phyloP scores from a whole-genome alignment of 92 coral and sea anemone species.

The Nematostella vectensis region DNA sequence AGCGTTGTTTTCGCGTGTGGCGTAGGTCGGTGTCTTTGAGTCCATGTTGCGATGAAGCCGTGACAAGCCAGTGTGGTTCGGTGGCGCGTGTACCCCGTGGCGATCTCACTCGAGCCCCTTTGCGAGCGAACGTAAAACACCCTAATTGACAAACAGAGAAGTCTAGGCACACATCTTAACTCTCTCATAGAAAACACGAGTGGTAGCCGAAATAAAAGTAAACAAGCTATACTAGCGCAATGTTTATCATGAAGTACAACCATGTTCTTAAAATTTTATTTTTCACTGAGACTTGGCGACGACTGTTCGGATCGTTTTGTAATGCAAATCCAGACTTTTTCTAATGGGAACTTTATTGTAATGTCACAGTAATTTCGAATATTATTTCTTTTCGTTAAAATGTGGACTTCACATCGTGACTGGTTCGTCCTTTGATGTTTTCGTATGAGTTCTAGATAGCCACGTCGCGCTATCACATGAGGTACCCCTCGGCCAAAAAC shows the following conservation, averaged over 20 bases:
- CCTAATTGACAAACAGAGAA: conserved; percentile 30
- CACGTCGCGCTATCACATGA: conserved; percentile 3
- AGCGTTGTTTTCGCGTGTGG: conserved; percentile 39
- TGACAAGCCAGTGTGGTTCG: too few species aligned
- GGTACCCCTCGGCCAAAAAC: neutral
- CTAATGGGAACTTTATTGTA: neutral
- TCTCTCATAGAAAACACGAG: neutral
- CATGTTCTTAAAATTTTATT: too few species aligned
- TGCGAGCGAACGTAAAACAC: conserved; percentile 27
- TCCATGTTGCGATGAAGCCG: too few species aligned
- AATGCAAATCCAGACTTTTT: neutral
- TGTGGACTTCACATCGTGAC: neutral
- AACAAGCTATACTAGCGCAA: too few species aligned
- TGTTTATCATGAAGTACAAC: too few species aligned
- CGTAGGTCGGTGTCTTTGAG: too few species aligned
- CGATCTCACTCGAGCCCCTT: conserved; percentile 28
- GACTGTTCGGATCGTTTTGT: too few species aligned
- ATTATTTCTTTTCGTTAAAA: conserved; percentile 1
- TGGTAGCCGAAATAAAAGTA: too few species aligned
- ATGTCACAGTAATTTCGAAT: conserved; percentile 1
- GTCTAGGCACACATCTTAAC: neutral
- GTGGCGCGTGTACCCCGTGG: conserved; percentile 26
- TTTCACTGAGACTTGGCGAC: too few species aligned
- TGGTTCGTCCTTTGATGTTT: neutral
- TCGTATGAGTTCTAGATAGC: neutral